Evolutionary conservation across 2,113 vertebrate species (phyloP).

Genomic region (Dasyprocta punctata): DNA sequence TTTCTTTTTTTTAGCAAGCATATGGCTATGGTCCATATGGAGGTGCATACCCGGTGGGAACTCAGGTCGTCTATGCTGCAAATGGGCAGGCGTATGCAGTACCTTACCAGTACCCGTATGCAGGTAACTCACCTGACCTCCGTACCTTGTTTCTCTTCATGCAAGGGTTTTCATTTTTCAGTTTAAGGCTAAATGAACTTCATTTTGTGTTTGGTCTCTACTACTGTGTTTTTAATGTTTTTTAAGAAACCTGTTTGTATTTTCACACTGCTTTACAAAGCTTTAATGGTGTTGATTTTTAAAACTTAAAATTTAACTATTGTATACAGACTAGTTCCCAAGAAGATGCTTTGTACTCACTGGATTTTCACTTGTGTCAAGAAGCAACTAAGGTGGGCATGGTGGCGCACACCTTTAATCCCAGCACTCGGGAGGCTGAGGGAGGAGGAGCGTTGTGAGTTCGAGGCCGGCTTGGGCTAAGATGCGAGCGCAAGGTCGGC

Average conservation of each 20-base stretch:
- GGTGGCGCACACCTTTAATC: no score
- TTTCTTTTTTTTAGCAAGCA: constrained; percentile 78
- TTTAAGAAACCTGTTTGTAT: background rate
- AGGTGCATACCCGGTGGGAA: constrained; percentile 75
- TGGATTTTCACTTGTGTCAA: background rate
- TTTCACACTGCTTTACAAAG: constrained; percentile 14
- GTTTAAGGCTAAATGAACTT: background rate
- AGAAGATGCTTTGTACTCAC: background rate
- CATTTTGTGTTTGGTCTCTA: background rate
- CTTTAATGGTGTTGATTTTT: background rate
- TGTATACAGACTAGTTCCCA: background rate
- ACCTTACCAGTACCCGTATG: constrained; percentile 86
- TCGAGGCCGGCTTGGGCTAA: no score
- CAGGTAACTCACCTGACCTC: constrained; percentile 80
- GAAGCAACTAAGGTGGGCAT: background rate
- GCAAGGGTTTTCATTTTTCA: background rate
- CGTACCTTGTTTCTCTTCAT: background rate
- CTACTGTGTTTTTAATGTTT: background rate
- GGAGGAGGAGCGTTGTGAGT: no score
- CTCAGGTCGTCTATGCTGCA: constrained; percentile 87
- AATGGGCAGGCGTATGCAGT: constrained; percentile 86
- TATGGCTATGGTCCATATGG: constrained; percentile 86
- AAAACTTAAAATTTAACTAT: background rate
- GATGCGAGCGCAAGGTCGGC: no score
- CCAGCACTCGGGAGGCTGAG: no score